These are phyloP conservation scores for Scaptomyza parva DNA, from an alignment of 2,888 invertebrate species.

Conservation along the genomic window DNA sequence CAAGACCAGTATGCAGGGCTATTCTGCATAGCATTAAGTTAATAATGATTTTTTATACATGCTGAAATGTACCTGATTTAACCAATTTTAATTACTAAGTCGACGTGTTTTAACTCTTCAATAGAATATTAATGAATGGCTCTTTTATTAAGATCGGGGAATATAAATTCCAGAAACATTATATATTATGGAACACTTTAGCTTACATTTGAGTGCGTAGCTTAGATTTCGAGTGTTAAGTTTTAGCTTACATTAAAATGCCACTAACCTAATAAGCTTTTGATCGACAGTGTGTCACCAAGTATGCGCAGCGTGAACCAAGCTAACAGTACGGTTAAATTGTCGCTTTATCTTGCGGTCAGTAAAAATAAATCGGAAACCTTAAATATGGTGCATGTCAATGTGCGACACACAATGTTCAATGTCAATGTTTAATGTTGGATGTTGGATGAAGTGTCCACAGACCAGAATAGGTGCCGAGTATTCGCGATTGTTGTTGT, in stretches of 20 bases:
- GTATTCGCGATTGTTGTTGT: conserved; percentile 39
- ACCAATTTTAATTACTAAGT: too few relatives aligned
- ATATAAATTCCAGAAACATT: too few relatives aligned
- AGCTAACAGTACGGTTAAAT: conserved; percentile 42
- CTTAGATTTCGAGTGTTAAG: neutral
- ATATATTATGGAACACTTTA: too few relatives aligned
- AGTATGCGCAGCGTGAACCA: conserved; percentile 35
- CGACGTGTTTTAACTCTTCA: too few relatives aligned
- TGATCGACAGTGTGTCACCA: conserved; percentile 22
- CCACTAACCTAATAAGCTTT: conserved; percentile 17
- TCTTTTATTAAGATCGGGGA: too few relatives aligned
- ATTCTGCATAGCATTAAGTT: too few relatives aligned
- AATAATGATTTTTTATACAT: too few relatives aligned
- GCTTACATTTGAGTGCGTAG: neutral
- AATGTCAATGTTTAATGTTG: conserved; percentile 11
- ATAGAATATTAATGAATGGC: too few relatives aligned
- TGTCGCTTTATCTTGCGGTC: conserved; percentile 12
- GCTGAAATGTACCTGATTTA: too few relatives aligned
- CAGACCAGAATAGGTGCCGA: conserved; percentile 61
- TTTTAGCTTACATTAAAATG: neutral
- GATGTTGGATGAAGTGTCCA: conserved; percentile 8
- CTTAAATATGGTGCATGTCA: conserved; percentile 20
- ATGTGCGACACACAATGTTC: too few relatives aligned
- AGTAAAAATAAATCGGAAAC: conserved; percentile 15
- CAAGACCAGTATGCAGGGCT: too few relatives aligned